Evolutionary conservation across 2,888 invertebrate genomes (phyloP).

Genomic region (Chaetogeoica ovagalla): DNA sequence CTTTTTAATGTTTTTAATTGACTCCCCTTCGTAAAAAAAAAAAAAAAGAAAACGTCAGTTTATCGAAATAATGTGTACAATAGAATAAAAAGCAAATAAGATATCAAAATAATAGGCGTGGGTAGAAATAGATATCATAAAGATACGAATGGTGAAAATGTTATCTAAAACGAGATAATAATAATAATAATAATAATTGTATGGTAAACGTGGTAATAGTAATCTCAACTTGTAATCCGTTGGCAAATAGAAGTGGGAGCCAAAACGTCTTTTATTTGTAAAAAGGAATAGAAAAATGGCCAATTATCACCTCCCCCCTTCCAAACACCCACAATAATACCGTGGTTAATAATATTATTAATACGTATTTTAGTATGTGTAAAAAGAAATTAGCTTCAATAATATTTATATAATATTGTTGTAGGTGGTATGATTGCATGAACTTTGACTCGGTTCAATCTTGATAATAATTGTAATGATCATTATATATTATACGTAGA

Average conservation of each 20-base stretch:
- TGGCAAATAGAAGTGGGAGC: constrained; percentile 31
- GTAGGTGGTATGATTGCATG: constrained; percentile 36
- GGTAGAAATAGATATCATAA: constrained; percentile 17
- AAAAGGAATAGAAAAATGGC: constrained; percentile 24
- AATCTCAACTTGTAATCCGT: constrained; percentile 32
- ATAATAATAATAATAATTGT: constrained; percentile 17
- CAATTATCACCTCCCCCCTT: constrained; percentile 1
- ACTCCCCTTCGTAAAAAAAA: constrained; percentile 16
- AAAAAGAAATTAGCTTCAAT: constrained; percentile 17
- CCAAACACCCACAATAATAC: not conserved
- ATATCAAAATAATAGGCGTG: constrained; percentile 12
- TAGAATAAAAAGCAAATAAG: constrained; percentile 5
- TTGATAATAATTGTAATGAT: constrained; percentile 19
- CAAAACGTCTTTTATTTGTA: not conserved
- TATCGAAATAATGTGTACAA: too few relatives aligned
- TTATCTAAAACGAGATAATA: constrained; percentile 9
- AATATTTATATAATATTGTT: not conserved
- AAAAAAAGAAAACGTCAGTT: not conserved
- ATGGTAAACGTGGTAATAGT: not conserved
- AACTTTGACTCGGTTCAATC: constrained; percentile 38
- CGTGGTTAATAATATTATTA: constrained; percentile 8
- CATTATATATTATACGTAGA: not conserved
- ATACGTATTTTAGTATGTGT: not conserved
- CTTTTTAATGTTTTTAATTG: constrained; percentile 5
- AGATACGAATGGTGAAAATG: constrained; percentile 19